Evolutionary conservation across 2,888 invertebrate genomes (phyloP), one percentile per base, ranked within the genome.

Genomic region (Antheraea assamensis): DNA sequence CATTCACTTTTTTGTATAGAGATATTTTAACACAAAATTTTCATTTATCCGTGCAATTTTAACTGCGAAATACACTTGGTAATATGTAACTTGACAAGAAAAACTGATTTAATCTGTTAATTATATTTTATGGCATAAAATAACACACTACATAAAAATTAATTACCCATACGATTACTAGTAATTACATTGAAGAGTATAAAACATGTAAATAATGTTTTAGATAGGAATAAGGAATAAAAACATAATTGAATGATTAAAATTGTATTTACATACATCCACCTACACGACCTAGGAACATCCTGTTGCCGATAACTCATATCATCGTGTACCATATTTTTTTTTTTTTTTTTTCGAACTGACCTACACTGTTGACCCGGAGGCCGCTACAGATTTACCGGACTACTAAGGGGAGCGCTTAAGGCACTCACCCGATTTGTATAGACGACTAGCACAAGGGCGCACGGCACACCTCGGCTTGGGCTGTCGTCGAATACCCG

Each of bases 261-360:
- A 35, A 5, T 21, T 35, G 8, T 68, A 35, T 68, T 19, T 31
- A n/a, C 2, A 35, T 68, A 35, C n/a, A 10, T 35, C n/a, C 35
- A 68, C 35, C 68, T 35, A 68, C 35, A 35, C 35, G 35, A 15
- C 35, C n/a, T n/a, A 8, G n/a, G n/a, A 35, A 68, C 68, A 35
- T 35, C 68, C 68, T 68, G n/a, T 68, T 35, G 8, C n/a, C n/a
- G 68, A 68, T 68, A 68, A 21, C 35, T 35, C 68, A n/a, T 68
- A 68, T 68, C 68, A 35, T n/a, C 35, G 13, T 68, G 35, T 31
- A 15, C 42, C 1, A 42, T 42, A 42, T 42, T n/a, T n/a, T n/a
- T n/a, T n/a, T n/a, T n/a, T n/a, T n/a, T n/a, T n/a, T n/a, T n/a
- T n/a, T n/a, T n/a, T n/a, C n/a, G n/a, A n/a, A n/a, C n/a, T n/a